Evolutionary conservation across 1,140 invertebrate genomes (phyloP), one percentile per base, ranked within the genome.

Genomic region (Lepidurus packardi): DNA sequence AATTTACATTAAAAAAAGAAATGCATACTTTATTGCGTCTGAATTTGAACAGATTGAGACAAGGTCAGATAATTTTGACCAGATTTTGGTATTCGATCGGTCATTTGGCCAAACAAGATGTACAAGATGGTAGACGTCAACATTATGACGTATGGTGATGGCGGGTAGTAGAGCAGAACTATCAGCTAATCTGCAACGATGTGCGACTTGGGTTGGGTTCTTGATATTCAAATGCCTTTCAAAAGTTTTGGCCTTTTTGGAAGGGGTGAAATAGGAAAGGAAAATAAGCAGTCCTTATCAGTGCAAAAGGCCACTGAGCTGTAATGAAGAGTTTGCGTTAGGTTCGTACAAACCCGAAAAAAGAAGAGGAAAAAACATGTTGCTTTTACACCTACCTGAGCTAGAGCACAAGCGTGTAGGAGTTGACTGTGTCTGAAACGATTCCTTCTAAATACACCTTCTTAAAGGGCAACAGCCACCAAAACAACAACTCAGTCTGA

Each of bases 381-480:
- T 65, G 53, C 53, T 65, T n/a, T 65, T 65, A n/a, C 53, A 65
- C 53, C 53, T 65, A 13, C 47, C n/a, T 65, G 13, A 65, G 16
- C 8, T 25, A 65, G 53, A 65, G 8, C 0, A 13, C 1, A 65
- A 65, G 21, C 16, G 53, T 34, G 34, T 34, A 65, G 53, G 53
- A 65, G 53, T 9, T 65, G 34, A 34, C 2, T 34, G 34, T 34
- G 34, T 34, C 3, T 34, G 34, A 34, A 34, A 34, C 34, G 34
- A 34, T 4, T 2, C 34, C 34, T 13, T 65, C 53, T 21, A 65
- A n/a, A 65, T 8, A 65, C 53, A 21, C 53, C 53, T 65, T 65
- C 53, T 65, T 16, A 34, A 34, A 34, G 34, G 34, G 34, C 1
- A 34, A 34, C 34, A 34, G 34, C 34, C 34, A 34, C 34, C 34